These are phyloP conservation scores for Pseudanteris insignis DNA, from an alignment of 2,888 invertebrate species.

Conservation along the genomic window DNA sequence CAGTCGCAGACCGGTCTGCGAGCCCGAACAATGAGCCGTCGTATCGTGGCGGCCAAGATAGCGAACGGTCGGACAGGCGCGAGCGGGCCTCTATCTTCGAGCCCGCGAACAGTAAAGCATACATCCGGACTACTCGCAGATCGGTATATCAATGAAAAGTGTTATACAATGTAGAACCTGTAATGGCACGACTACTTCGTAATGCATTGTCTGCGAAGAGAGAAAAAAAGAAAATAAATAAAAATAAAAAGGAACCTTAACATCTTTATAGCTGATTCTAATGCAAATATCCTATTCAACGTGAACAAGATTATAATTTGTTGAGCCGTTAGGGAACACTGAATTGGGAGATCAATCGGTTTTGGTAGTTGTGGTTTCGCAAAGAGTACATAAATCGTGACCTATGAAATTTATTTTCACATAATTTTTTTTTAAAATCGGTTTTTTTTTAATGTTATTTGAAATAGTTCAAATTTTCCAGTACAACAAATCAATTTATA, in stretches of 20 bases:
- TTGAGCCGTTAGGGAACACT: background rate
- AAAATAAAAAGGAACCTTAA: slow-evolving; percentile 22
- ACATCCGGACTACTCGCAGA: slow-evolving; percentile 26
- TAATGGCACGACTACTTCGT: slow-evolving; percentile 46
- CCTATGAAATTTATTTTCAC: background rate
- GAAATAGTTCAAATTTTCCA: too few species aligned
- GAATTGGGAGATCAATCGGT: background rate
- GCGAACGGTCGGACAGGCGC: slow-evolving; percentile 24
- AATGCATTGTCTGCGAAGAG: slow-evolving; percentile 1
- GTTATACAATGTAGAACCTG: slow-evolving; percentile 57
- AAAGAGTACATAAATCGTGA: background rate
- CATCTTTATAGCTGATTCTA: background rate
- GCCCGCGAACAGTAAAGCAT: slow-evolving; percentile 33
- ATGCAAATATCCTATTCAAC: too few species aligned
- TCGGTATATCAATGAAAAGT: slow-evolving; percentile 53
- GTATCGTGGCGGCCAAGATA: slow-evolving; percentile 24
- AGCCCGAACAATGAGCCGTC: slow-evolving; percentile 51
- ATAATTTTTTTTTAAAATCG: background rate
- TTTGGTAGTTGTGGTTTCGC: background rate
- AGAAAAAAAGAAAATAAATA: too few species aligned
- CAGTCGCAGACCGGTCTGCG: slow-evolving; percentile 50
- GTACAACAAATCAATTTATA: too few species aligned
- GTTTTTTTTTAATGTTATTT: too few species aligned
- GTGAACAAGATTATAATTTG: background rate
- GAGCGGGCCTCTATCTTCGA: slow-evolving; percentile 33